Base-by-base conservation (phyloP, 2,888 invertebrate genomes). In the Phasia obesa region DNA sequence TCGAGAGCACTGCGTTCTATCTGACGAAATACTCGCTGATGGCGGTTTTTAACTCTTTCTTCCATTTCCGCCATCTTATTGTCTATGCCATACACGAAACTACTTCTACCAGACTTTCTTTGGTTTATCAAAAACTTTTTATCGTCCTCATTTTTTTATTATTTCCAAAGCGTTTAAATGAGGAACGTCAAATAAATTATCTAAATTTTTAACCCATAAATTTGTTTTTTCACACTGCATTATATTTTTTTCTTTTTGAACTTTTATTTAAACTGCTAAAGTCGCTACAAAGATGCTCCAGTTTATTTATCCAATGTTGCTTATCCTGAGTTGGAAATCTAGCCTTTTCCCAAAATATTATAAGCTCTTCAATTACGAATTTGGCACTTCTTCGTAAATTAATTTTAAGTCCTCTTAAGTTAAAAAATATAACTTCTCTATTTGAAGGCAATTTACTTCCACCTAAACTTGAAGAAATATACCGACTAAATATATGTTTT, bases 251-350 rank as follows among this genome's bases (percentile, higher is more conserved):
- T n/a, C 42, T 44, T 13, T 44, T 60, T 21, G 60, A 44, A 60
- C 23, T 44, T 42, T 38, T 38, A 19, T n/a, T 19, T 60, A 60
- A 11, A 42, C 42, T 6, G 2, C 60, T 38, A 9, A 9, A 38
- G 9, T 38, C 13, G 38, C 11, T 11, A 13, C 11, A 13, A 38
- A 38, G 38, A 2, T 38, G 0, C 13, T 38, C 38, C 38, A 38
- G 11, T 38, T 38, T 38, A 38, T 62, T 60, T 25, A 42, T 23
- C 42, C 38, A 60, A 38, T 60, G 60, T 21, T 42, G 60, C 23
- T 60, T 38, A 7, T 60, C 42, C 15, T 25, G 44, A 42, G 3
- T 27, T 27, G 27, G 27, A 49, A 49, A 21, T 47, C 17, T 47
- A 9, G 7, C 35, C 11, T 35, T 35, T 7, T 35, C 27, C 27